A percentile compares a stretch with the other conserved stretches of the same genome.
Conservation (phyloP, 2,113 vertebrate genomes). For the Sigmodon hispidus region DNA sequence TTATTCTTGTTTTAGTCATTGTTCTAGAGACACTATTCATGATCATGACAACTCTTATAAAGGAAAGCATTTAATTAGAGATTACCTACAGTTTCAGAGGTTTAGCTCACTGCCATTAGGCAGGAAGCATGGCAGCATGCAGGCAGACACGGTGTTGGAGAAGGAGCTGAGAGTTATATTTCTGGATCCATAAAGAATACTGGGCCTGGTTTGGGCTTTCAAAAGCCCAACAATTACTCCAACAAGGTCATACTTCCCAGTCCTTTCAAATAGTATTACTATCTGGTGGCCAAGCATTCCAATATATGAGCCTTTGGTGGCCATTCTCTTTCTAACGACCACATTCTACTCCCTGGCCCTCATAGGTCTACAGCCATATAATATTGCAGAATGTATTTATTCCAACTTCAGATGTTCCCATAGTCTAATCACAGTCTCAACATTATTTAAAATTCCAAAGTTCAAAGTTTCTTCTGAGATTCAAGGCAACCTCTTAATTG, state of each 20-base stretch:
- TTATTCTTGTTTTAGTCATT: background rate
- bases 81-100: background rate
- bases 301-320: background rate
- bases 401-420: too few species aligned
- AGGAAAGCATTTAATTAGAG: background rate
- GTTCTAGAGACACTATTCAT: background rate
- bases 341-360: background rate
- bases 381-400: too few species aligned
- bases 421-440: too few species aligned
- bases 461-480: background rate
- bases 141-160: background rate
- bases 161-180: background rate
- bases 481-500: background rate
- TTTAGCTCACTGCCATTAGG: background rate
- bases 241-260: too few species aligned
- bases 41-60: background rate
- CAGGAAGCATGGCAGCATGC: background rate
- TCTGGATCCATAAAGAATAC: background rate
- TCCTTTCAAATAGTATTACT: background rate
- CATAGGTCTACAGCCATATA: background rate
- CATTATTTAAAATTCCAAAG: too few species aligned
- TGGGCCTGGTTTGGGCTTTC: background rate
- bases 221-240: background rate
- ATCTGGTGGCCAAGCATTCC: background rate
- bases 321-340: background rate